Base-by-base conservation (phyloP, 2,113 vertebrate species). In the Mola mola region DNA sequence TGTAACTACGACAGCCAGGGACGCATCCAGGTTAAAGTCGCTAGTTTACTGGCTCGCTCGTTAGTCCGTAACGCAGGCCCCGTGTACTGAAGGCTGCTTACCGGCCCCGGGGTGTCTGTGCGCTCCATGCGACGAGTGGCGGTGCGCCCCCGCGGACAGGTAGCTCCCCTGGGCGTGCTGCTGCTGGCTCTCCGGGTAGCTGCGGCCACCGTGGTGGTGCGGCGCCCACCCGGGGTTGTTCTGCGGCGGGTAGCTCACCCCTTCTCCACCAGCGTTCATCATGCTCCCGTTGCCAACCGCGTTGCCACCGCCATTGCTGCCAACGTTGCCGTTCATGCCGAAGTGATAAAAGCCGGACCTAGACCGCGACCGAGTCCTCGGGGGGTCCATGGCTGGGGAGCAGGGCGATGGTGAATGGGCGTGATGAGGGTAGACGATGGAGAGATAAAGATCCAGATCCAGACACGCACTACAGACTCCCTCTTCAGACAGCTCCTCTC, bases 321-420 rank as follows among this genome's bases (percentile, higher is more conserved):
- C 88, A 21, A 82, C 75, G 68, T 70, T 79, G 24, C 81, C 83
- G 72, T 72, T 92, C 67, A 82, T 73, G 59, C 81, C 81, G 65
- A 89, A 89, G 83, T 92, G 90, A 67, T 88, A 91, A 78, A 94
- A 94, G 76, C 93, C 93, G 38, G 91, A 93, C 36, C 93, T 82
- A 69, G 89, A 93, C 33, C 92, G 91, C 15, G 91, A 91, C 29
- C 93, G 90, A 63, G 91, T 93, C 89, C 93, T 91, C 20, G 91
- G 91, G 78, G 93, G 92, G 79, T 93, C 92, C 81, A 89, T 92
- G 79, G 81, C 81, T 50, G 82, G 60, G 42, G 79, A 69, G 37
- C 84, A 58, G 74, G 88, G 84, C 34, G 89, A 78, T 51, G 76
- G 80, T 72, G 88, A 87, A 82, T 52, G 85, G 89, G 70, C 65